Evolutionary conservation across 2,113 vertebrate species (phyloP).

Genomic region (Rhinoderma darwinii): DNA sequence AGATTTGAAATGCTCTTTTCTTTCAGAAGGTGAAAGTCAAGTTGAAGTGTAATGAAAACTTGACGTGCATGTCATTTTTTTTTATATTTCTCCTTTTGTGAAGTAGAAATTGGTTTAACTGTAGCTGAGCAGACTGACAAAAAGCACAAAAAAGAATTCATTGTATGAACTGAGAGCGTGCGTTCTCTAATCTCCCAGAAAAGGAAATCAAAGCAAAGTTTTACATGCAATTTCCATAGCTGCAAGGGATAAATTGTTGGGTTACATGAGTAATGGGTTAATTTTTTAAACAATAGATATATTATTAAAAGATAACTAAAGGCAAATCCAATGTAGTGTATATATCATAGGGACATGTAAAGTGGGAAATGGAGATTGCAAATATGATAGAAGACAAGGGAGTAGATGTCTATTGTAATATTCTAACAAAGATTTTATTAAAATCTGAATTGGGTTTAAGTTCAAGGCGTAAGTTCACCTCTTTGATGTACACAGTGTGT

Average conservation of each 20-base stretch:
- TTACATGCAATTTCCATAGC: slow-evolving; percentile 46
- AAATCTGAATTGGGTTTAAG: not conserved
- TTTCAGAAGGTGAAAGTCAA: slow-evolving; percentile 69
- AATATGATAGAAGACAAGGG: not conserved
- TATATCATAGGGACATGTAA: not conserved
- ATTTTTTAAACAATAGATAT: slow-evolving; percentile 23
- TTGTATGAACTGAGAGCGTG: slow-evolving; percentile 60
- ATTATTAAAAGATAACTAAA: slow-evolving; percentile 4
- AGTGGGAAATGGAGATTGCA: not conserved
- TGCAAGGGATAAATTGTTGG: not conserved
- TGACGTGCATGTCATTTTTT: slow-evolving; percentile 71
- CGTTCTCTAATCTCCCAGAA: slow-evolving; percentile 60
- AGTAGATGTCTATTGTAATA: not conserved
- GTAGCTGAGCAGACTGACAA: slow-evolving; percentile 73
- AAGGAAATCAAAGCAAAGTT: slow-evolving; percentile 54
- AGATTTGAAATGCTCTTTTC: slow-evolving; percentile 64
- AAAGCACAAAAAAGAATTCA: slow-evolving; percentile 65
- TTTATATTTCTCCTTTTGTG: slow-evolving; percentile 73
- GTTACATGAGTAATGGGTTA: slow-evolving; percentile 1
- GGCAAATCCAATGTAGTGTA: not conserved
- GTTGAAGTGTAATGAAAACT: slow-evolving; percentile 72
- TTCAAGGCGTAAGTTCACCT: too few relatives aligned
- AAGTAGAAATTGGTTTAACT: slow-evolving; percentile 73
- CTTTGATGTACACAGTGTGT: too few relatives aligned
- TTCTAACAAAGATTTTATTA: not conserved